phyloP scores from a whole-genome alignment of 2,113 vertebrate genomes.

The Albula glossodonta region DNA sequence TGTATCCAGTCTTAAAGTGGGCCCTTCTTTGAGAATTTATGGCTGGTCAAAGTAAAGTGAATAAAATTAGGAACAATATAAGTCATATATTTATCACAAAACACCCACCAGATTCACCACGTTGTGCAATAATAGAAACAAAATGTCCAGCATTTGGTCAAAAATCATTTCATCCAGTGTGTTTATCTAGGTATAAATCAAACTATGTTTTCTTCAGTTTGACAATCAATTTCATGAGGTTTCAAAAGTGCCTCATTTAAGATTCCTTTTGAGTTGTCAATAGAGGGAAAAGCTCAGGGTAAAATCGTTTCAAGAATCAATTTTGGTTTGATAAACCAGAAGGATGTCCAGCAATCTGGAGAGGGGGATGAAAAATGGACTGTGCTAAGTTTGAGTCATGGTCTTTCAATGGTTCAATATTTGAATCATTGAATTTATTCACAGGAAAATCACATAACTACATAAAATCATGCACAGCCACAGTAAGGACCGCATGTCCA shows the following conservation, averaged over 20 bases:
- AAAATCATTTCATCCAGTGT: neutral
- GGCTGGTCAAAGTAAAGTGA: neutral
- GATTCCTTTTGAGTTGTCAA: neutral
- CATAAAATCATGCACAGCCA: neutral
- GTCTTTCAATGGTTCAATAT: no score
- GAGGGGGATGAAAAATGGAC: neutral
- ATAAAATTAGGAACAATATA: neutral
- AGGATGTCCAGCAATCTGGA: no score
- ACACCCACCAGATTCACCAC: neutral
- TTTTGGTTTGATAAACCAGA: no score
- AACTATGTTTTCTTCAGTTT: neutral
- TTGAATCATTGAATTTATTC: neutral
- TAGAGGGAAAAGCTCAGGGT: neutral
- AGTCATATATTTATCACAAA: neutral
- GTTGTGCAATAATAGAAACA: neutral
- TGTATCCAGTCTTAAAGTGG: neutral
- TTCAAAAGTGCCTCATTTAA: neutral
- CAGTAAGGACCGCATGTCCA: no score
- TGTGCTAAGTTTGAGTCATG: neutral
- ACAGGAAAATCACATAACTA: neutral
- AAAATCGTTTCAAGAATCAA: no score
- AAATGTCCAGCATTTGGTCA: neutral
- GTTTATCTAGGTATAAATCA: neutral
- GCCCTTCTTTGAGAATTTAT: neutral
- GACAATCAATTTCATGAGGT: neutral